Evolutionary conservation across 2,888 invertebrate species (phyloP), one percentile per base, ranked within the genome.

Genomic region (Callyntrura guangdongensis): DNA sequence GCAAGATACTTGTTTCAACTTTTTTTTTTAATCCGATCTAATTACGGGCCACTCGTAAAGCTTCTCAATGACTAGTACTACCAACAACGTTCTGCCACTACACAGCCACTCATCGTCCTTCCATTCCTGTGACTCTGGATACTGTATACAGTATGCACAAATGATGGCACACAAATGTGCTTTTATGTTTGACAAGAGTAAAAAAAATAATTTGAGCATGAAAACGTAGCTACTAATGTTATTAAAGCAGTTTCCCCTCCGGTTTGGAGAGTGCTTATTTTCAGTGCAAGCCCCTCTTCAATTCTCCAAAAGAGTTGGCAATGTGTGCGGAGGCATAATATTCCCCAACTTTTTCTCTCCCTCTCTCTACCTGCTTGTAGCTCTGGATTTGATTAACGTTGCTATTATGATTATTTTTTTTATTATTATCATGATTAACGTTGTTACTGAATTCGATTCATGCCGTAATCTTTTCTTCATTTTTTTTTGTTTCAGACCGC

Each of bases 21-120:
- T 59, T 79, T 74, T 67, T 45, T 45, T 27, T n/a, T 36, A 77
- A 77, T 77, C 77, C 77, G 77, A 53, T 59, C 79, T 53, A 79
- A 77, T 77, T 77, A 77, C 77, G 12, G 77, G 8, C 77, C 53
- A 25, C 77, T 77, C 53, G 77, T 77, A 77, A 77, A 77, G 77
- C 77, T 27, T n/a, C 25, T 56, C 77, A 77, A 53, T 53, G 25
- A 77, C 49, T 36, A 36, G n/a, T 27, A 27, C 27, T n/a, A 11
- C 45, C 11, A 74, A 2, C 36, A 36, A 2, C 6, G 6, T 36
- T 36, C 49, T 74, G 22, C 49, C 53, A 1, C 22, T 77, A 49
- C 12, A 27, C 36, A 27, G 36, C 27, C 56, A 17, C 79, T 59
- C 79, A 36, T 14, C 56, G 53, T 79, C 27, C 25, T 79, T 14